These are phyloP conservation scores for Calameuta idolon DNA, from an alignment of 2,888 invertebrate species.

Conservation along the genomic window DNA sequence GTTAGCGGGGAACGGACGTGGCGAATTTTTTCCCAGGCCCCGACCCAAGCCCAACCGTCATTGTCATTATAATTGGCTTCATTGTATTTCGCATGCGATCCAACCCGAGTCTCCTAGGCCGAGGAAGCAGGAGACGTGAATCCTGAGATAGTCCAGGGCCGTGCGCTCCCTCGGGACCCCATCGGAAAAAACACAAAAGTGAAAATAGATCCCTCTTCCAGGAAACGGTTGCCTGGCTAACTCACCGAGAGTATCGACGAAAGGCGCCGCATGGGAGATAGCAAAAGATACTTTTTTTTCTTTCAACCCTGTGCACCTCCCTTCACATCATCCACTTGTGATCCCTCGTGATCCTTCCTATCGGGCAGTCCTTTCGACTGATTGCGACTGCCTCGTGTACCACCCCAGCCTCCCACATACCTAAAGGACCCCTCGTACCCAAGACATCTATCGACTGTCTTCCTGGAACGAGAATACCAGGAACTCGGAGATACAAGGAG, in stretches of 20 bases:
- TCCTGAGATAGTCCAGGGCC: slow-evolving; percentile 51
- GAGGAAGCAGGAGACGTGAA: slow-evolving; percentile 14
- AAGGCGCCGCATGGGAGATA: neutral
- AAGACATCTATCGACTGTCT: neutral
- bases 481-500: neutral
- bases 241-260: slow-evolving; percentile 10
- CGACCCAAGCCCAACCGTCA: slow-evolving; percentile 35
- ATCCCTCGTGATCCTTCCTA: neutral
- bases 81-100: slow-evolving; percentile 62
- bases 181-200: slow-evolving; percentile 52
- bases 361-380: neutral
- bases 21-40: slow-evolving; percentile 63
- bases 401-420: neutral
- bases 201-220: slow-evolving; percentile 47
- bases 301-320: no score
- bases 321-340: no score
- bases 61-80: slow-evolving; percentile 66
- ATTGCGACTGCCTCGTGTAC: neutral
- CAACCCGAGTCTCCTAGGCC: slow-evolving; percentile 36
- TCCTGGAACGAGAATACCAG: neutral
- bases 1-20: slow-evolving; percentile 47
- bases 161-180: slow-evolving; percentile 59
- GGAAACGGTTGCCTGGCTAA: slow-evolving; percentile 44
- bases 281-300: neutral
- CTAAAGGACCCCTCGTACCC: neutral